Base-by-base conservation (phyloP, 2,888 invertebrate genomes). In the Nomada hirtipes region DNA sequence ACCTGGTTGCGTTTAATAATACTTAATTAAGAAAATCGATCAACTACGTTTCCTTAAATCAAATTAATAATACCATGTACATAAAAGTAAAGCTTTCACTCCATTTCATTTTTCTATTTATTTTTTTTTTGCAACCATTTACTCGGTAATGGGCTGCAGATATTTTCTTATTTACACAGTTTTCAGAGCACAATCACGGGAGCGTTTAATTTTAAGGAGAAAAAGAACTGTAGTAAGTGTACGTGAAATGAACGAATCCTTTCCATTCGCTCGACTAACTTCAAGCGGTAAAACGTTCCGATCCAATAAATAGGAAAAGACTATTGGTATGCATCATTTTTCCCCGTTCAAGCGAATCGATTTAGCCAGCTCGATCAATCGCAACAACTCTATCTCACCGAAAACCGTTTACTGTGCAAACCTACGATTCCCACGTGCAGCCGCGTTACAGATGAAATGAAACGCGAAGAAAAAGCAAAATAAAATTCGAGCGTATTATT, bases 251-350 rank as follows among this genome's bases (percentile, higher is more conserved):
- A 69, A 69, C 68, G 73, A 44, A 36, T 53, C 23, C 29, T 70
- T 73, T 70, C 77, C 61, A 50, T 76, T 84, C 76, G 83, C 82
- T 79, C 65, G 63, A 57, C 65, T 73, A 59, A 60, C 63, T 59
- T 60, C 74, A 15, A 82, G 70, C 82, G 70, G 61, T 73, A 61
- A 61, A 85, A 68, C 75, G 85, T 85, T 82, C 79, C 86, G 79
- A 85, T 85, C 82, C 85, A 82, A 79, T 85, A 85, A 85, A 83
- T 72, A 65, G 65, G 61, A 65, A 74, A 63, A 75, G 73, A 73
- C 59, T 44, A 65, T 55, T 52, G 67, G 75, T 29, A 11, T 70
- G 59, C 71, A 74, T 81, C 79, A 83, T 82, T 79, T 79, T 57
- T 65, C 50, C 36, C 67, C 70, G 52, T 36, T 84, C 65, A 63